Base-by-base conservation (phyloP, 2,888 invertebrate species). In the Amaurobius ferox region DNA sequence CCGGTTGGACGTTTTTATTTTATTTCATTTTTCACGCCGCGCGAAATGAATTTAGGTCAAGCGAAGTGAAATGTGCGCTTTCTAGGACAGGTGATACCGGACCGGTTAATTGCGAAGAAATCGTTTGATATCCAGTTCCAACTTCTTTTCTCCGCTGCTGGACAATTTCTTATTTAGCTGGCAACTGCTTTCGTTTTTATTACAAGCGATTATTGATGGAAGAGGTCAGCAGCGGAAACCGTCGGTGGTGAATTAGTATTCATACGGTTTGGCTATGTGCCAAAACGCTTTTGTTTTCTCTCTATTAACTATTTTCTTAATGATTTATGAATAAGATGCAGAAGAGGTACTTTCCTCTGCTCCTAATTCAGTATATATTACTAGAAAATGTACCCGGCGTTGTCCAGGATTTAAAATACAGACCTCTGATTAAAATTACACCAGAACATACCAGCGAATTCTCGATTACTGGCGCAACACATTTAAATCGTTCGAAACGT, bases 31-130 rank as follows among this genome's bases (percentile, higher is more conserved):
- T 70, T 44, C 62, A 70, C 73, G 71, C 79, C 79, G 64, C 67
- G 67, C 68, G 68, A 81, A 76, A 83, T 67, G 62, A 83, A 83
- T 83, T 76, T 83, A 74, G 81, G 81, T 83, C 81, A 83, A 67
- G 29, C 64, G 76, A 77, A 83, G 81, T 71, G 81, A 83, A 83
- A 76, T 77, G 76, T 48, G 66, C 62, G 35, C 70, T 83, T 83
- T 83, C 61, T 83, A 44, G 81, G 70, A 40, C 76, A 70, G 73
- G 61, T 32, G 80, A 80, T 73, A 67, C 44, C 62, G 40, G 40
- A 29, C 61, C 64, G 39, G 35, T 48, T 72, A 72, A 72, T 72
- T 72, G 72, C 35, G 16, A 13, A 44, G 44, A 44, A 13, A 44
- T 2, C 44, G n/a, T n/a, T 44, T 44, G 16, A 44, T 44, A 44